Evolutionary conservation across 2,797 vertebrate species (phyloP).

Genomic region (Poecilia picta): DNA sequence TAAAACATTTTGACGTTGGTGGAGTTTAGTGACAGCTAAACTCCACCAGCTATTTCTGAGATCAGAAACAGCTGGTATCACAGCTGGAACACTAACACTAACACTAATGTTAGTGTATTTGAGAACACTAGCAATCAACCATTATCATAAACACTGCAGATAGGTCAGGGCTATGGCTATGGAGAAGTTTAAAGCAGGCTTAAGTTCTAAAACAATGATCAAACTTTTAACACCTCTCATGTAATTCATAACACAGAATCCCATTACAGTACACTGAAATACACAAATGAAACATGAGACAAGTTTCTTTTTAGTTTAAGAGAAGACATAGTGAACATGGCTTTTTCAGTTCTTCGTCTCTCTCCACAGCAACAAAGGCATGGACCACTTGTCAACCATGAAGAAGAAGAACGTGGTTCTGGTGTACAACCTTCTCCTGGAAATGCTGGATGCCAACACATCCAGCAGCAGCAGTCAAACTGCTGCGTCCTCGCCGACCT

Average conservation of each 20-base stretch:
- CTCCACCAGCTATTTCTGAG: too few species aligned
- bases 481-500: constrained; percentile 25
- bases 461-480: constrained; percentile 66
- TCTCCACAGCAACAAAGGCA: constrained; percentile 92
- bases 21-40: too few species aligned
- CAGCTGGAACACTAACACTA: too few species aligned
- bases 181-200: not conserved
- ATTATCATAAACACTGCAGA: not conserved
- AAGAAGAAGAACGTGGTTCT: constrained; percentile 96
- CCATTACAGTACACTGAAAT: not conserved
- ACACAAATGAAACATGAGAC: not conserved
- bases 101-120: not conserved
- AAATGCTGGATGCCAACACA: constrained; percentile 95
- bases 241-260: not conserved
- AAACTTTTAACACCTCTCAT: not conserved
- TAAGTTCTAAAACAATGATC: not conserved
- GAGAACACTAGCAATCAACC: not conserved
- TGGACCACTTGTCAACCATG: constrained; percentile 96
- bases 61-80: too few species aligned
- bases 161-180: not conserved
- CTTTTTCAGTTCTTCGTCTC: not conserved
- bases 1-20: not conserved
- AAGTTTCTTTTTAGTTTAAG: not conserved
- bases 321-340: not conserved
- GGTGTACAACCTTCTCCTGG: constrained; percentile 93